Conservation (phyloP, 2,888 invertebrate species). For the Pristionchus arcanus region DNA sequence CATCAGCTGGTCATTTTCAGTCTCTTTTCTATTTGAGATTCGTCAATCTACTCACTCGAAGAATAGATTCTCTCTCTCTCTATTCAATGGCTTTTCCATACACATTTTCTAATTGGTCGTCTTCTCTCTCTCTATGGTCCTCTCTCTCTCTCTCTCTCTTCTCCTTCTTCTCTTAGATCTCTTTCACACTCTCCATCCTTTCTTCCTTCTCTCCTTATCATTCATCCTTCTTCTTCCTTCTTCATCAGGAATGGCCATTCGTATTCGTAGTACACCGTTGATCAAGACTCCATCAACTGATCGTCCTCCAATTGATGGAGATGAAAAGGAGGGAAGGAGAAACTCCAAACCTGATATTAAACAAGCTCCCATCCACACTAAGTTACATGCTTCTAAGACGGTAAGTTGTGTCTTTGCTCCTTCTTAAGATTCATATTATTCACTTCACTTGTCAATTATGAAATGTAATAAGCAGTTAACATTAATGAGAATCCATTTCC, state of each 20-base stretch:
- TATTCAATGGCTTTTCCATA: constrained; percentile 10
- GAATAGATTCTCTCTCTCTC: constrained; percentile 16
- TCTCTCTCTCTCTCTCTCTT: background rate
- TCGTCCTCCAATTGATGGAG: constrained; percentile 29
- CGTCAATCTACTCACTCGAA: constrained; percentile 19
- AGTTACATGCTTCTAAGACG: constrained; percentile 45
- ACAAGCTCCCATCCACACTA: background rate
- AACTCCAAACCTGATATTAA: constrained; percentile 12
- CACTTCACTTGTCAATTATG: background rate
- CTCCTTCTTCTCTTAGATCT: background rate
- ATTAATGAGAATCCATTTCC: background rate
- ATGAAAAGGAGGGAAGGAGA: constrained; percentile 38
- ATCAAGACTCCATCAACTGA: constrained; percentile 50
- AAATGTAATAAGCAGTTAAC: background rate
- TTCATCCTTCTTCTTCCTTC: background rate
- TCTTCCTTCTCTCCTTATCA: constrained; percentile 3
- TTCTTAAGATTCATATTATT: background rate
- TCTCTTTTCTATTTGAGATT: background rate
- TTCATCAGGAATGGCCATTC: constrained; percentile 28
- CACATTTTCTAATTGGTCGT: constrained; percentile 38
- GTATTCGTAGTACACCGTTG: constrained; percentile 31
- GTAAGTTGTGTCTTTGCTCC: background rate
- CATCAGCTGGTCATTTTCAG: constrained; percentile 27
- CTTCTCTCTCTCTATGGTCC: constrained; percentile 10
- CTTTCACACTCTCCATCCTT: constrained; percentile 11